Evolutionary conservation across 2,797 vertebrate species (phyloP).

Genomic region (Gephyroberyx darwinii): DNA sequence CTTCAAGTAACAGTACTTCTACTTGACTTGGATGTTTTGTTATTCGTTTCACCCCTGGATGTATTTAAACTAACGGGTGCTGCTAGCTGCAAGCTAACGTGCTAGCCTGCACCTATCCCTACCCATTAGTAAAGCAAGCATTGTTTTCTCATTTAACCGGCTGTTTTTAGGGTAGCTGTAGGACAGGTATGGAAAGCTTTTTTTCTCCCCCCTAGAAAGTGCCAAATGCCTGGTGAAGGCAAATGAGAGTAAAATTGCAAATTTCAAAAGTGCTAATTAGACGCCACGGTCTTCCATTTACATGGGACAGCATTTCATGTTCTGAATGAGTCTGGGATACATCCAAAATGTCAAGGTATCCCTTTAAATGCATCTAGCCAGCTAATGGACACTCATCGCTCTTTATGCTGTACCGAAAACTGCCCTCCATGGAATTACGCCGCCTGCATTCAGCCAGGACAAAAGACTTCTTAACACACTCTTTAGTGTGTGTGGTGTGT

Average conservation of each 20-base stretch:
- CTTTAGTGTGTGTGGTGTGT: conserved; percentile 20
- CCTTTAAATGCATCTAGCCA: conserved; percentile 70
- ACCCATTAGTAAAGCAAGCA: neutral
- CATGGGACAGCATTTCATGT: conserved; percentile 58
- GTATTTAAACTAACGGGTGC: too few relatives aligned
- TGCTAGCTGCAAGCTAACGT: too few relatives aligned
- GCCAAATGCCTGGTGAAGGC: conserved; percentile 44
- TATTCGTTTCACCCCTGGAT: neutral
- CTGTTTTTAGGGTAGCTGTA: conserved; percentile 5
- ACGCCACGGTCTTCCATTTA: conserved; percentile 53
- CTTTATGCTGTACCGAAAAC: conserved; percentile 66
- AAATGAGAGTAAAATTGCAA: conserved; percentile 43
- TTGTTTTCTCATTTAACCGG: neutral
- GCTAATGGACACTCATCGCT: conserved; percentile 80
- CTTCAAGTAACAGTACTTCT: neutral
- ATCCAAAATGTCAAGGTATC: conserved; percentile 71
- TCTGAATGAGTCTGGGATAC: conserved; percentile 65
- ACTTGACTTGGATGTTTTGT: neutral
- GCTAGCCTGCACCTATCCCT: neutral
- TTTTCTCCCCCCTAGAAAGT: conserved; percentile 26
- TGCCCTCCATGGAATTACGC: conserved; percentile 70
- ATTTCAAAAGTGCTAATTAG: conserved; percentile 57
- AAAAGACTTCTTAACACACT: conserved; percentile 71
- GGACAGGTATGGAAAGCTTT: conserved; percentile 25
- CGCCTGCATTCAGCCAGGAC: conserved; percentile 71